These are phyloP conservation scores for Alcedo quadribrachys DNA, from an alignment of 2,797 vertebrate genomes.

Conservation along the genomic window DNA sequence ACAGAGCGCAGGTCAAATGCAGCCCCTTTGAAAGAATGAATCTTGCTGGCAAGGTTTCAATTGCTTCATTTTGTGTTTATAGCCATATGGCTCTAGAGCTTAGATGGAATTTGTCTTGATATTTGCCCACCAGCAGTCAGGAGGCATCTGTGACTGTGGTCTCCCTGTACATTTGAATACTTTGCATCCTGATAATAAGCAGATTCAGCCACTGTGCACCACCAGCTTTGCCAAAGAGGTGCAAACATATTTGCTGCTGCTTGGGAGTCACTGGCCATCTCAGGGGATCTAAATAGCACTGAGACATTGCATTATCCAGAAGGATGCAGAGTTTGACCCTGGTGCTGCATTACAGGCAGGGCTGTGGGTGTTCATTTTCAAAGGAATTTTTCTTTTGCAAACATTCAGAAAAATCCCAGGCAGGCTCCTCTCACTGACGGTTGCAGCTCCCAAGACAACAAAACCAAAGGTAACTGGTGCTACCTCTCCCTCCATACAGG, in stretches of 20 bases:
- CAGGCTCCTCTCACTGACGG: neutral
- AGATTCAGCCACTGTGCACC: neutral
- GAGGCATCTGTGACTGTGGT: neutral
- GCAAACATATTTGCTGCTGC: neutral
- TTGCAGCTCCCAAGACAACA: constrained; percentile 44
- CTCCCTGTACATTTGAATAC: neutral
- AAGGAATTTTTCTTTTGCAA: neutral
- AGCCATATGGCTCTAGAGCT: neutral
- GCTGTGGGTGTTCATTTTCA: constrained; percentile 28
- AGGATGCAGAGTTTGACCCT: neutral
- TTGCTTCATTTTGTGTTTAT: constrained; percentile 9
- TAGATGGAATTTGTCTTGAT: neutral
- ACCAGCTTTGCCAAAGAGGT: neutral
- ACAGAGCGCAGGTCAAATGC: neutral
- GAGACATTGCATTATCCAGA: neutral
- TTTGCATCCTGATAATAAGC: neutral
- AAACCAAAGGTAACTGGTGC: constrained; percentile 12
- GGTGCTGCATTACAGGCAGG: neutral
- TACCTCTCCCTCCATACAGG: neutral
- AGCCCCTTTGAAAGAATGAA: neutral
- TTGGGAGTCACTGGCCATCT: neutral
- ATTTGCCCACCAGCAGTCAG: neutral
- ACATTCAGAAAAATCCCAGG: constrained; percentile 9
- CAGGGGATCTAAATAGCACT: neutral
- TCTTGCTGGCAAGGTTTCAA: neutral